These are phyloP conservation scores for Propsilocerus akamusi DNA, from an alignment of 1,140 invertebrate species.

Conservation along the genomic window DNA sequence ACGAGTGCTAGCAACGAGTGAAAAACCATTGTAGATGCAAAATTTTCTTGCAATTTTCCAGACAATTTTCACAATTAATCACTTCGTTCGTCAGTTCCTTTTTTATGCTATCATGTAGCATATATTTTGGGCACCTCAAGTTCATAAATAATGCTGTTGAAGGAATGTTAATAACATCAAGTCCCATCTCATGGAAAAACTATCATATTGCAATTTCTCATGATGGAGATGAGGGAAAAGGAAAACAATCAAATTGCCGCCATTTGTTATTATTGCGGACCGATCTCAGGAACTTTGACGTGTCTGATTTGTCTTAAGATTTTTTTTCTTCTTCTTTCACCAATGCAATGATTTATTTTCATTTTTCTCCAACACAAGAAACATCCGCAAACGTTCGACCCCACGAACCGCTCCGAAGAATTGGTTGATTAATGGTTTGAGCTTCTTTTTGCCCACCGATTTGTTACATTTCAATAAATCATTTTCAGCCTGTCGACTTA, in stretches of 20 bases:
- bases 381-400: background rate
- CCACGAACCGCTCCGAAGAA: background rate
- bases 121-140: too few relatives aligned
- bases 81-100: too few relatives aligned
- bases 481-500: background rate
- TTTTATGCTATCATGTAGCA: too few relatives aligned
- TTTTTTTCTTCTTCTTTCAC: background rate
- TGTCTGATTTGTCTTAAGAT: too few relatives aligned
- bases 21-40: background rate
- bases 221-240: too few relatives aligned
- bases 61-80: too few relatives aligned
- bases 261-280: background rate
- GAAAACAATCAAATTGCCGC: slow-evolving; percentile 2
- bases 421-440: background rate
- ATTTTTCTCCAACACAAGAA: background rate
- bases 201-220: too few relatives aligned
- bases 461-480: slow-evolving; percentile 4
- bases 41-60: too few relatives aligned
- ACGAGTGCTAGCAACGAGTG: background rate
- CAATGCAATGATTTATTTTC: background rate
- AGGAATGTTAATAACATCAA: too few relatives aligned
- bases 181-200: too few relatives aligned
- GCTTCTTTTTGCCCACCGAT: background rate
- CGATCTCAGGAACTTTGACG: background rate
- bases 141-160: too few relatives aligned